Base-by-base conservation (phyloP, 37 sponge, comb jelly and placozoan species). In the Halisarca cf. caerulea region DNA sequence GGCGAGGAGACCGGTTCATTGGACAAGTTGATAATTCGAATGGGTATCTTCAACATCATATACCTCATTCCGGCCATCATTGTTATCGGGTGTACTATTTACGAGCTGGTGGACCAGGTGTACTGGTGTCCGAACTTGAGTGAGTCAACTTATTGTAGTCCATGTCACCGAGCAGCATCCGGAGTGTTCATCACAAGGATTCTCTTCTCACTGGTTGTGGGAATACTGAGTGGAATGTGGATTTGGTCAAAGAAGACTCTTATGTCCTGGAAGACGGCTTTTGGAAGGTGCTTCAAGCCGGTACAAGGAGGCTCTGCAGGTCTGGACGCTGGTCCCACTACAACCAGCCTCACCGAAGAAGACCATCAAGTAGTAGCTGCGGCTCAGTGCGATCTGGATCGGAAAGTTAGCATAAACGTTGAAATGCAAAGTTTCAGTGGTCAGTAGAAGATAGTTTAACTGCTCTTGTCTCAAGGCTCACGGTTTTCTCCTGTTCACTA, bases 171-270 rank as follows among this genome's bases (percentile, higher is more conserved):
- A 2, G 73, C 92, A 23, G 85, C 85, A 54, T 42, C 88, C 35
- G 90, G 66, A 17, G 88, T 92, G 14, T 87, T 89, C 58, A 78
- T 86, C 81, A 84, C 87, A 2, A 53, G 93, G 32, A 54, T 88
- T 17, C 86, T 91, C 75, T 89, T 92, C 87, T 89, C 89, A 58
- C 83, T 95, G 3, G 0, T 95, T 11, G 87, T 92, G 23, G 95
- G 95, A 3, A 83, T 82, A 2, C 69, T 92, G 44, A 91, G 88
- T 27, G 93, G 95, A 4, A 80, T 87, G n/a, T 95, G 95, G 95
- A 95, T 95, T 2, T 95, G 95, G 95, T 95, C 95, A 17, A 88
- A 80, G 57, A 95, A 95, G 87, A 95, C 95, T 18, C 51, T 92
- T 8, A 8, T 70, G 3, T 88, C 92, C 3, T 95, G 95, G 95